Evolutionary conservation across 2,113 vertebrate species (phyloP).

Genomic region (Oreochromis aureus): DNA sequence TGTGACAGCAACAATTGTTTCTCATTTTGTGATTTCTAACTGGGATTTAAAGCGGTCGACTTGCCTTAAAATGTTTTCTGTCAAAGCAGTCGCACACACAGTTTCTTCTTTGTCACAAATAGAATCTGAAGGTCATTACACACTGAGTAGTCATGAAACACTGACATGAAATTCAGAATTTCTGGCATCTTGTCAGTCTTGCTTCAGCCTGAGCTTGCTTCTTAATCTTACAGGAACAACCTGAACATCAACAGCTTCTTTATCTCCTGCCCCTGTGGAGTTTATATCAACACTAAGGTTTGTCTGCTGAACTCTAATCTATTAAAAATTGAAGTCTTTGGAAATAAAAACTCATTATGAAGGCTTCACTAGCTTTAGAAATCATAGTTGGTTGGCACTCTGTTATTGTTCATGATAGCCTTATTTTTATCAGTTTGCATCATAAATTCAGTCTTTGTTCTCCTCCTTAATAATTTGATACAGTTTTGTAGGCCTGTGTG

Average conservation of each 20-base stretch:
- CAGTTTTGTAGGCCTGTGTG: not conserved
- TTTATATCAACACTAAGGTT: conserved; percentile 71
- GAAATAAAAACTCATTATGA: not conserved
- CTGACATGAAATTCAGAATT: not conserved
- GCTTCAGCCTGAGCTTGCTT: not conserved
- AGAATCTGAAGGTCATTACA: accelerated
- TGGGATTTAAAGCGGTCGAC: not conserved
- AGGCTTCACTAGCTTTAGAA: not conserved
- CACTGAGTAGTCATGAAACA: not conserved
- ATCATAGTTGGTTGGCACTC: not conserved
- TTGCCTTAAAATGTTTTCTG: not conserved
- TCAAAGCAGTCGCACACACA: not conserved
- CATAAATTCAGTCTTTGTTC: not conserved
- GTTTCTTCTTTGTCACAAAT: not conserved
- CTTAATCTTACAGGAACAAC: conserved; percentile 57
- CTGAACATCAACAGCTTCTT: conserved; percentile 64
- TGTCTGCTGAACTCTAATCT: not conserved
- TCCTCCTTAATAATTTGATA: not conserved
- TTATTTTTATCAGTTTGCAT: not conserved
- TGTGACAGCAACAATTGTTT: not conserved
- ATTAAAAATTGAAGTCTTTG: not conserved
- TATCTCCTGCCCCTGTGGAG: conserved; percentile 70
- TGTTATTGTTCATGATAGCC: not conserved
- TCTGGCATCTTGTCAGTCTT: not conserved
- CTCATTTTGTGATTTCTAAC: not conserved